Evolutionary conservation across 2,113 vertebrate species (phyloP).

Genomic region (Prionailurus bengalensis): DNA sequence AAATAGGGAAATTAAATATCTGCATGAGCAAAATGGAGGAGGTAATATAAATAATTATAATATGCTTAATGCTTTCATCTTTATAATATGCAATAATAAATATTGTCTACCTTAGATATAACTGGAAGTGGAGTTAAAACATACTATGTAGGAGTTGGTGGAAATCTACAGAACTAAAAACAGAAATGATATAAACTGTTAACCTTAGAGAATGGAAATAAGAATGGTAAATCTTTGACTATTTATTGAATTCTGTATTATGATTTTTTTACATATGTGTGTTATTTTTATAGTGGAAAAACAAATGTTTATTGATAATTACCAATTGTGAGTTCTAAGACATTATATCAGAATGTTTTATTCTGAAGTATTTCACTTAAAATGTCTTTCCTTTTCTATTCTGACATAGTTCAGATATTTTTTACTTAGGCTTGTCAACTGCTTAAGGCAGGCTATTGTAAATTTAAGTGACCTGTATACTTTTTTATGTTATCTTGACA

Average conservation of each 20-base stretch:
- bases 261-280: not conserved
- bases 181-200: not conserved
- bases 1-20: not conserved
- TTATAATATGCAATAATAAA: not conserved
- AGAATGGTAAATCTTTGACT: not conserved
- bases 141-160: not conserved
- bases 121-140: not conserved
- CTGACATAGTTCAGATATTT: not conserved
- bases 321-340: not conserved
- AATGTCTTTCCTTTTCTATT: slow-evolving; percentile 4
- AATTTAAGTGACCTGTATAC: not conserved
- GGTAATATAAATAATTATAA: not conserved
- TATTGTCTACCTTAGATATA: not conserved
- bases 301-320: not conserved
- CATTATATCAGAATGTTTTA: not conserved
- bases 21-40: not conserved
- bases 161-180: not conserved
- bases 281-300: slow-evolving; percentile 16
- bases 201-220: not conserved
- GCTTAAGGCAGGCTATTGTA: not conserved
- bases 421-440: not conserved
- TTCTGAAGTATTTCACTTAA: slow-evolving; percentile 22
- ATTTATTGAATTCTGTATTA: not conserved
- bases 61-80: not conserved
- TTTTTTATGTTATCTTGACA: not conserved